phyloP scores from a whole-genome alignment of 2,888 invertebrate species.

The Drymonia ruficornis region DNA sequence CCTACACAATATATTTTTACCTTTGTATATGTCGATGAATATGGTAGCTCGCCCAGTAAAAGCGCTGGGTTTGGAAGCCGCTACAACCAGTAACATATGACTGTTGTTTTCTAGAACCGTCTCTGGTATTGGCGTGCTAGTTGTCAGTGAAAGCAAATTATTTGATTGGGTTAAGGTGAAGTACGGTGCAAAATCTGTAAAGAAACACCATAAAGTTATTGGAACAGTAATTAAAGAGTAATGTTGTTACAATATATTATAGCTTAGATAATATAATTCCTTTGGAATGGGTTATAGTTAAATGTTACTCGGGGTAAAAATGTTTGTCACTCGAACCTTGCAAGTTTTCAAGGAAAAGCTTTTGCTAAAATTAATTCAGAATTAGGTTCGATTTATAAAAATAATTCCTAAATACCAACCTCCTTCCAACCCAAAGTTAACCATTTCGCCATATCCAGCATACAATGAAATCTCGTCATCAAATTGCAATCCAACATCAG shows the following conservation, averaged over 20 bases:
- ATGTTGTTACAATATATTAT: no score
- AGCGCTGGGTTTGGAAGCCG: slow-evolving; percentile 39
- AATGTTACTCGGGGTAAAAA: no score
- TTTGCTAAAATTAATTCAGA: no score
- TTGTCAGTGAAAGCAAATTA: slow-evolving; percentile 26
- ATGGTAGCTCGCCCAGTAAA: slow-evolving; percentile 41
- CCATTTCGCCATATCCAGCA: slow-evolving; percentile 52
- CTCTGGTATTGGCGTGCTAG: slow-evolving; percentile 28
- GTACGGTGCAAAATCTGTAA: slow-evolving; percentile 38
- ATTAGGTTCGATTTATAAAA: no score
- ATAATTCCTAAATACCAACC: slow-evolving; percentile 31
- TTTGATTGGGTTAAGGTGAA: slow-evolving; percentile 29
- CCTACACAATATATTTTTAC: slow-evolving; percentile 23
- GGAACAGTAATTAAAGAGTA: no score
- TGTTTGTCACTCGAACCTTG: no score
- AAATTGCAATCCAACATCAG: slow-evolving; percentile 41
- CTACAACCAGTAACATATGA: slow-evolving; percentile 44
- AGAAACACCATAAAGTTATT: neutral
- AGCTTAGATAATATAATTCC: no score
- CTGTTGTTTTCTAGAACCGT: slow-evolving; percentile 38
- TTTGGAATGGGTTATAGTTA: no score
- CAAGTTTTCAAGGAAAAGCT: no score
- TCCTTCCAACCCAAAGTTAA: slow-evolving; percentile 50
- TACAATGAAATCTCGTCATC: slow-evolving; percentile 44
- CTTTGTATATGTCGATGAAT: slow-evolving; percentile 48